Base-by-base conservation (phyloP, 2,888 invertebrate species). In the Notodonta dromedarius region DNA sequence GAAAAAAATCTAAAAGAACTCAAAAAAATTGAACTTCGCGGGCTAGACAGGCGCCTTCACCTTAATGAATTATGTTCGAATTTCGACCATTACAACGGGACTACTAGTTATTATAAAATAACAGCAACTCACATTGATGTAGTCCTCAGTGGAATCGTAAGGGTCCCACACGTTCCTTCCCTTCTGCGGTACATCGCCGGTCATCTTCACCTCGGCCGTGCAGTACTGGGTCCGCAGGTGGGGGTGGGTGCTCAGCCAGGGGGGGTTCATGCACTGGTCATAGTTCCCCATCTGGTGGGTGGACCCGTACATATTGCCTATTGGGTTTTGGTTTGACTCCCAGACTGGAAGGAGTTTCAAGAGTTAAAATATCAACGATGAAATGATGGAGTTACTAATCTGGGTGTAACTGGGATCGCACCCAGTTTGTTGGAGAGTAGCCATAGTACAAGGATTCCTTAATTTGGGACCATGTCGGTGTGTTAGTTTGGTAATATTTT, bases 261-360 rank as follows among this genome's bases (percentile, higher is more conserved):
- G 73, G 0, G 67, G 59, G 12, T 71, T 62, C 44, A 78, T 54
- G 24, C 79, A 79, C 51, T 79, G 79, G 40, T 79, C 78, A 39
- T 67, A 79, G 59, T 61, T 74, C 0, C 78, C 78, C 0, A 70
- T 54, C 5, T 74, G 71, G 8, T 56, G 56, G 11, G 57, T 14
- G 1, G 73, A 62, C 0, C 72, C 77, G 56, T 72, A 74, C 2
- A 79, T 63, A 16, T 64, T 66, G 0, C 74, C 78, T 2, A 51
- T 54, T 6, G 78, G 79, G 0, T 70, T n/a, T 6, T 72, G 69
- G 67, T 77, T 78, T 4, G 78, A 71, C 11, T 79, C 73, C 78
- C 78, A 78, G 6, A 73, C 78, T 78, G 2, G 59, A 42, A 42
- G 4, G 11, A 9, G 55, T 48, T 55, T 6, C 4, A 40, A n/a